phyloP scores from a whole-genome alignment of 30 jellyfish, hydroid and myxozoan species.

The Nemopilema nomurai region DNA sequence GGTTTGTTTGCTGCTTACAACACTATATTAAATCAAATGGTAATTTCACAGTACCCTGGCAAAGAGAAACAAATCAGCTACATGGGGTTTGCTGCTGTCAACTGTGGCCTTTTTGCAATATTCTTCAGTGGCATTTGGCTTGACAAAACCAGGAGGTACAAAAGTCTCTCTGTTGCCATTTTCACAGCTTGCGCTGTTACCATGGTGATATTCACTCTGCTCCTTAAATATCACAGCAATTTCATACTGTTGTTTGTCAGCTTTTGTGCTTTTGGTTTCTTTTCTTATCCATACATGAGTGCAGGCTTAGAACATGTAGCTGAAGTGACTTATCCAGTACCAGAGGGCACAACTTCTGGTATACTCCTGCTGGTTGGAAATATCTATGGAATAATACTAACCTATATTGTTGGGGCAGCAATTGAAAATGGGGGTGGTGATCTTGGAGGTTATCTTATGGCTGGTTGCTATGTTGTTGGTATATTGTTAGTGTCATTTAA shows the following conservation, averaged over 20 bases:
- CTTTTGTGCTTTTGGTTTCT: conserved; percentile 84
- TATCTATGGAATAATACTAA: conserved; percentile 78
- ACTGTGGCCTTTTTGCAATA: conserved; percentile 81
- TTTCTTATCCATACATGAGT: conserved; percentile 89
- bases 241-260: conserved; percentile 60
- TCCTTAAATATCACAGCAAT: conserved; percentile 62
- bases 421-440: conserved; percentile 77
- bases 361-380: conserved; percentile 77
- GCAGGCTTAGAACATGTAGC: conserved; percentile 98
- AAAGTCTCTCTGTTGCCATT: conserved; percentile 49
- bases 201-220: conserved; percentile 66
- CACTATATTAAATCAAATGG: conserved; percentile 84
- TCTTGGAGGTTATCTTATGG: conserved; percentile 80
- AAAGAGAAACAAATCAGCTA: conserved; percentile 84
- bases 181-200: conserved; percentile 50
- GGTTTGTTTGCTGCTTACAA: conserved; percentile 82
- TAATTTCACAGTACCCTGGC: conserved; percentile 63
- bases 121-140: conserved; percentile 89
- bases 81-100: conserved; percentile 85
- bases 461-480: conserved; percentile 62
- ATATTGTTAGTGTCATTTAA: conserved; percentile 40
- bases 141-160: conserved; percentile 75
- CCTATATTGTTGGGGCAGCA: conserved; percentile 82
- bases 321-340: conserved; percentile 90
- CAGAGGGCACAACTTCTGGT: conserved; percentile 95